A percentile compares a stretch with the other conserved stretches of the same genome.
Evolutionary conservation across 2,797 vertebrate genomes (phyloP).

Genomic region (Loriculus beryllinus): DNA sequence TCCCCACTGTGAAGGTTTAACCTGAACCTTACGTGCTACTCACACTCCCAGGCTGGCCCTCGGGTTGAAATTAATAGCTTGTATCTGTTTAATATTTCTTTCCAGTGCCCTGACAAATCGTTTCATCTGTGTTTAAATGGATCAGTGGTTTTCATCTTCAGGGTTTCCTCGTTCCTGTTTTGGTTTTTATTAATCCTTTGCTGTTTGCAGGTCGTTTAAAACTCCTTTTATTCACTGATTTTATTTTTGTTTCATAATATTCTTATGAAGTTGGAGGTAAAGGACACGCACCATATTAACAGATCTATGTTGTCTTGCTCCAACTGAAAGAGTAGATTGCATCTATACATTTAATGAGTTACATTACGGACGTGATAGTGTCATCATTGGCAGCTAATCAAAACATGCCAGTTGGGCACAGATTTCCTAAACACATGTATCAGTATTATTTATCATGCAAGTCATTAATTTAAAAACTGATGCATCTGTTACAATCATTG

Average conservation of each 20-base stretch:
- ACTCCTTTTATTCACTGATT: background rate
- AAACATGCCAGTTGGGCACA: conserved; percentile 1
- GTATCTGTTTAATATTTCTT: conserved; percentile 46
- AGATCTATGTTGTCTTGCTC: background rate
- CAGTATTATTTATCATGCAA: conserved; percentile 44
- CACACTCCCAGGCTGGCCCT: conserved; percentile 20
- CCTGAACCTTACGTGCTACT: background rate
- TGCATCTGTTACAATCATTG: conserved; percentile 24
- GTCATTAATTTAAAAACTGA: conserved; percentile 49
- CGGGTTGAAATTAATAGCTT: conserved; percentile 48
- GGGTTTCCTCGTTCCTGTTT: conserved; percentile 32
- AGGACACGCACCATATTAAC: background rate
- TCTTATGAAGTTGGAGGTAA: background rate
- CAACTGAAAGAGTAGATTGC: background rate
- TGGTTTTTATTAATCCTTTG: background rate
- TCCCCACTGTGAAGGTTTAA: conserved; percentile 19
- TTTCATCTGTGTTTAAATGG: conserved; percentile 51
- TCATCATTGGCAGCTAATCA: background rate
- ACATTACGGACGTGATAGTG: background rate
- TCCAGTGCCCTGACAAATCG: background rate
- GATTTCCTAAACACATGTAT: conserved; percentile 2
- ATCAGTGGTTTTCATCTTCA: conserved; percentile 25
- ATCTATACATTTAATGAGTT: background rate
- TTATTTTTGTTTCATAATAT: background rate
- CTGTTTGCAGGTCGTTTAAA: background rate